Conservation (phyloP, 2,113 vertebrate genomes). For the Ceratotherium simum region DNA sequence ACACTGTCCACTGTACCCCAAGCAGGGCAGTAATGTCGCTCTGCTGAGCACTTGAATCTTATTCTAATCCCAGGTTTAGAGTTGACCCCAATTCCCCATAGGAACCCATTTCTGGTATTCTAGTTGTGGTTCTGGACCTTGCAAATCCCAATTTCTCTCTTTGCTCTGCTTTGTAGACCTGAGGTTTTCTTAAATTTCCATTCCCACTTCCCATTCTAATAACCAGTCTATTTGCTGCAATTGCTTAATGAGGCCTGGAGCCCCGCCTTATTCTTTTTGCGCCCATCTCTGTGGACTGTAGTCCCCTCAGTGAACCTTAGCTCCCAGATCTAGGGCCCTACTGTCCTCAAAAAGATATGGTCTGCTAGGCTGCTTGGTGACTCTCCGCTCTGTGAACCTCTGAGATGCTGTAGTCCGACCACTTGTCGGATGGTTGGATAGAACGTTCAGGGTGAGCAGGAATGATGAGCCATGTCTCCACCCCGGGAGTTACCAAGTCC, state of each 20-base stretch:
- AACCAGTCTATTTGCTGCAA: neutral
- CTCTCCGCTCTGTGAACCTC: neutral
- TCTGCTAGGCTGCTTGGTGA: rapidly evolving
- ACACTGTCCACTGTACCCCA: neutral
- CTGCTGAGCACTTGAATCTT: rapidly evolving
- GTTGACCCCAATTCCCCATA: neutral
- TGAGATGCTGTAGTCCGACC: neutral
- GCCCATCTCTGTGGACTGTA: neutral
- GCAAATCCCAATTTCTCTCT: neutral
- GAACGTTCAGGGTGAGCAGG: neutral
- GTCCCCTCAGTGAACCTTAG: neutral
- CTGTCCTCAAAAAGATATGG: neutral
- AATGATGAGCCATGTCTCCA: neutral
- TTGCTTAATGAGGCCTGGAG: neutral
- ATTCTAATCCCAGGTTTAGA: neutral
- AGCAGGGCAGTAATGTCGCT: neutral
- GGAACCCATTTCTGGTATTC: neutral
- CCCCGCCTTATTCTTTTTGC: neutral
- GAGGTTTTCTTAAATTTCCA: neutral
- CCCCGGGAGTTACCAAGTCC: neutral
- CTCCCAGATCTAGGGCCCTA: neutral
- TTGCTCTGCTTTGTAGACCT: neutral
- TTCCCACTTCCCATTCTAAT: neutral
- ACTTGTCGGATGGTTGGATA: neutral
- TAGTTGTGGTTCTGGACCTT: neutral